Percentiles rank a stretch among this genome's conserved stretches.
These are phyloP conservation scores for Nothoprocta perdicaria DNA, from an alignment of 2,113 vertebrate genomes.

Conservation along the genomic window DNA sequence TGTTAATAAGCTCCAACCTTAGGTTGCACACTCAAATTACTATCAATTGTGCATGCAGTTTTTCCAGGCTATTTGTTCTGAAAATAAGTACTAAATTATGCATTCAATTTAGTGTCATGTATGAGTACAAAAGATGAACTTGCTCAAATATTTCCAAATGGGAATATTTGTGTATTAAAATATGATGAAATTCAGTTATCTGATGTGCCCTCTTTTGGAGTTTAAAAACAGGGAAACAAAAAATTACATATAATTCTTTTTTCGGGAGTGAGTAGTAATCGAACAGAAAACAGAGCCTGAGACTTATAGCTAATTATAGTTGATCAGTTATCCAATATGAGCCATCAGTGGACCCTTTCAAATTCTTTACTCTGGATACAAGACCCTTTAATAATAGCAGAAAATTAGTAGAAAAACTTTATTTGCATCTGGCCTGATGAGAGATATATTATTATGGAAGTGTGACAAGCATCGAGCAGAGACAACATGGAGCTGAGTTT, in stretches of 20 bases:
- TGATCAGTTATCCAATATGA: neutral
- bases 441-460: neutral
- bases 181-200: conserved; percentile 40
- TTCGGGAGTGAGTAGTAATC: neutral
- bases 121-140: conserved; percentile 55
- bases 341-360: neutral
- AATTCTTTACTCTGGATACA: neutral
- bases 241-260: neutral
- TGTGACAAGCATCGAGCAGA: neutral
- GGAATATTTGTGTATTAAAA: conserved; percentile 69
- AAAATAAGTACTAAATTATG: conserved; percentile 79
- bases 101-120: conserved; percentile 59
- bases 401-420: neutral
- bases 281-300: neutral
- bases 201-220: neutral
- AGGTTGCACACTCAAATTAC: conserved; percentile 75
- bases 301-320: neutral
- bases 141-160: conserved; percentile 71
- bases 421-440: neutral
- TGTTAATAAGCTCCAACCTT: conserved; percentile 64
- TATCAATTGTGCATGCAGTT: conserved; percentile 77
- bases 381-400: neutral
- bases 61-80: conserved; percentile 79
- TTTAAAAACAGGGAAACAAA: neutral
- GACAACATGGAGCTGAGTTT: neutral